Conservation (phyloP, 2,113 vertebrate genomes). For the human region DNA sequence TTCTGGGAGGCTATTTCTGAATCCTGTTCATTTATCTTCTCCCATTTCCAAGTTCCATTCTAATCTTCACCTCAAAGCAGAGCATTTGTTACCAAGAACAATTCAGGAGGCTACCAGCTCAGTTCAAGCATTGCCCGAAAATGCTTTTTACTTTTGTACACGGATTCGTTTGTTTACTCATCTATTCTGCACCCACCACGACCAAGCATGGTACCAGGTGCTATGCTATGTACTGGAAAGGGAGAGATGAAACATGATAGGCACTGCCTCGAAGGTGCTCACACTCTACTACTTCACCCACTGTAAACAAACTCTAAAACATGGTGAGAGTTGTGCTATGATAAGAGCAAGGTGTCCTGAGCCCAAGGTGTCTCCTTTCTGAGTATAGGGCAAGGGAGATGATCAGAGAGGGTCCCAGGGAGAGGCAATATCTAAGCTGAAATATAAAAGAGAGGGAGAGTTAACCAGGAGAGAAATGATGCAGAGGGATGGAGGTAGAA, state of each 20-base stretch:
- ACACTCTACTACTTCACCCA: background rate
- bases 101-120: background rate
- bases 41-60: background rate
- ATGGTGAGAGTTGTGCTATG: background rate
- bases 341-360: background rate
- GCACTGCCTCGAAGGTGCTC: background rate
- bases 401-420: background rate
- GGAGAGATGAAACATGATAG: background rate
- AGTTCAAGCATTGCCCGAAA: background rate
- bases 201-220: background rate
- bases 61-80: background rate
- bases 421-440: background rate
- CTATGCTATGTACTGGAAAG: no score
- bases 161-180: background rate
- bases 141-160: background rate
- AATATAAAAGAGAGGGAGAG: background rate
- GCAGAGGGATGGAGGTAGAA: background rate
- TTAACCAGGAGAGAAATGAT: background rate
- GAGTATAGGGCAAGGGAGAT: background rate
- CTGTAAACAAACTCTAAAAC: background rate
- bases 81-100: background rate
- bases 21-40: background rate
- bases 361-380: background rate
- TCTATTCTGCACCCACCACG: background rate
- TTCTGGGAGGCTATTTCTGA: constrained; percentile 8